Percentiles rank a stretch among this genome's conserved stretches.
These are phyloP conservation scores for Archivesica marissinica DNA, from an alignment of 1,140 invertebrate species.

Conservation along the genomic window DNA sequence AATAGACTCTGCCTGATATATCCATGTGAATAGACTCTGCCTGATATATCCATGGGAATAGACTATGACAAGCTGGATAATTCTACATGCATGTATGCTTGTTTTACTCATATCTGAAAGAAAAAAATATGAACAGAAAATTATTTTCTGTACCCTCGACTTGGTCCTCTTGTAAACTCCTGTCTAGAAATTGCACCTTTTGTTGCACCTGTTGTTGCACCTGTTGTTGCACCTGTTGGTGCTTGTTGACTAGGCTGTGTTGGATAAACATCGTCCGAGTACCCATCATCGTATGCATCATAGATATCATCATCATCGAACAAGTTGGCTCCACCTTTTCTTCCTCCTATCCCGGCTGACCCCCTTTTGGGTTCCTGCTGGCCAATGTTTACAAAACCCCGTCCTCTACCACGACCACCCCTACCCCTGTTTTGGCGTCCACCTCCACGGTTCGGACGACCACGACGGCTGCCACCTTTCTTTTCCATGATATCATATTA, in stretches of 20 bases:
- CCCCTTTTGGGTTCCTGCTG: not conserved
- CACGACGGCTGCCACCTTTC: constrained; percentile 37
- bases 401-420: constrained; percentile 40
- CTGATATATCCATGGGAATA: no score
- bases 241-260: not conserved
- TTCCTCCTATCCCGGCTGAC: constrained; percentile 45
- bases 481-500: no score
- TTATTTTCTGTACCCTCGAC: not conserved
- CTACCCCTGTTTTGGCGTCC: constrained; percentile 69
- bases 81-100: no score
- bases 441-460: constrained; percentile 77
- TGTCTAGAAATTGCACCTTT: not conserved
- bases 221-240: not conserved
- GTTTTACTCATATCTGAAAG: no score
- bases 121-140: no score
- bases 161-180: not conserved
- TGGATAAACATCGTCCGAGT: not conserved
- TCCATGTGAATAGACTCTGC: no score
- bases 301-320: constrained; percentile 60
- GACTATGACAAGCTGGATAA: no score
- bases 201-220: not conserved
- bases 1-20: no score
- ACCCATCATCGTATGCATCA: constrained; percentile 46
- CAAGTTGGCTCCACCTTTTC: constrained; percentile 58
- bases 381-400: constrained; percentile 5